Base-by-base conservation (phyloP, 2,888 invertebrate genomes). In the Scaptomyza reducta region DNA sequence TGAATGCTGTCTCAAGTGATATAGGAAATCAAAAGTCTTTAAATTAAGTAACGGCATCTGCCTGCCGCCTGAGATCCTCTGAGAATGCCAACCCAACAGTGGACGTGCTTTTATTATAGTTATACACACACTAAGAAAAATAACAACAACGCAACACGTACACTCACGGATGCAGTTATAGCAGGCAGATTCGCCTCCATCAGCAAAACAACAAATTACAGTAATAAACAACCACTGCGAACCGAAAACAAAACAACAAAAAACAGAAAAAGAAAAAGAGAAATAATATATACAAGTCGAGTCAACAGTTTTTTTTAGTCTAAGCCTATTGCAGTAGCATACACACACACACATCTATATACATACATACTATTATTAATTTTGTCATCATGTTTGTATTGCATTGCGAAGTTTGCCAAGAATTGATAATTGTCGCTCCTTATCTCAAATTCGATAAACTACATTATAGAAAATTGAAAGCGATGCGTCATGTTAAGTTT, bases 1-100 rank as follows among this genome's bases (percentile, higher is more conserved):
- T 92, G 98, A 99, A 92, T 95, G 97, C 90, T 98, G 98, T 94
- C 95, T 98, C 92, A 97, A 97, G 95, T 97, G 96, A 97, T 94
- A 92, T 88, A 91, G 91, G 89, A 91, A 92, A 91, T 90, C 91
- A 86, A 89, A 90, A 82, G 86, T 85, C 72, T 87, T 91, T 89
- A 91, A 90, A 88, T 86, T 91, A 89, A 91, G 91, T 88, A 88
- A 88, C 79, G 87, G 90, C 82, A 88, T 90, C 89, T 90, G 89
- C 77, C 87, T 90, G 70, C 44, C 66, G 89, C 42, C 49, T 56
- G 44, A 60, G 41, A 42, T 51, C 16, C 44, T 40, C 54, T 50
- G 91, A 80, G 88, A 89, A 22, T 14, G 51, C 44, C 50, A 50
- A 25, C 38, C 50, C 18, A 75, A 80, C 62, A 75, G 80, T 65